phyloP scores from a whole-genome alignment of 1,140 invertebrate genomes.

The Steinernema feltiae region DNA sequence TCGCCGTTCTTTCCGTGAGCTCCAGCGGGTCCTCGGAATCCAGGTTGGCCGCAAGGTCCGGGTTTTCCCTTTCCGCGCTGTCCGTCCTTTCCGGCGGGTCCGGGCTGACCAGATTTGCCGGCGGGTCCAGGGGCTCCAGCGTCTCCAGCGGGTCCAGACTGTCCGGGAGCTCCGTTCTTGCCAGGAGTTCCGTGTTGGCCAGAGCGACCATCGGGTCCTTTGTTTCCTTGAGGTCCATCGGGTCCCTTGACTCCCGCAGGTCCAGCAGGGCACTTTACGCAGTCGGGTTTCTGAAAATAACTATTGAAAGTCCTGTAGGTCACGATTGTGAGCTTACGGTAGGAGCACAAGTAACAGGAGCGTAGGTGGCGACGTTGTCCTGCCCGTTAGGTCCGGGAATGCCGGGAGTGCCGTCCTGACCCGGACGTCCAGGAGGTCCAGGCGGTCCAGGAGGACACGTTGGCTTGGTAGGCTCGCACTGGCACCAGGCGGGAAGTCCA shows the following conservation, averaged over 20 bases:
- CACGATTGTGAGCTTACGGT: neutral
- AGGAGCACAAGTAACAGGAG: neutral
- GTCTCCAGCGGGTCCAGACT: neutral
- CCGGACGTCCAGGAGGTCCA: neutral
- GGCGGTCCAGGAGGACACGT: neutral
- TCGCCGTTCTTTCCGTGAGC: constrained; percentile 20
- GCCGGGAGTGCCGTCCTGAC: neutral
- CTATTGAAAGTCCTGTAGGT: neutral
- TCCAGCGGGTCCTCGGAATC: constrained; percentile 22
- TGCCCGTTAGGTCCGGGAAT: neutral
- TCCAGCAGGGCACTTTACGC: neutral
- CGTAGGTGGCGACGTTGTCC: neutral
- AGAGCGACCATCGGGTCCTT: neutral
- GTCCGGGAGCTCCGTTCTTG: neutral
- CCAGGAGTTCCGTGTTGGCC: neutral
- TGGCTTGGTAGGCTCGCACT: neutral
- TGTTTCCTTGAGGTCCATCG: neutral
- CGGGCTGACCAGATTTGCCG: neutral
- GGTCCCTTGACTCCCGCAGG: neutral
- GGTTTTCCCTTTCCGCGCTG: constrained; percentile 17
- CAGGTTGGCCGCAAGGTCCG: constrained; percentile 2
- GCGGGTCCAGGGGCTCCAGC: constrained; percentile 18
- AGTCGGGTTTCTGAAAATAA: neutral
- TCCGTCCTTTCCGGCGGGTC: neutral
- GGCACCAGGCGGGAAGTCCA: neutral